phyloP scores from a whole-genome alignment of 2,888 invertebrate species.

The Drosophila anceps region DNA sequence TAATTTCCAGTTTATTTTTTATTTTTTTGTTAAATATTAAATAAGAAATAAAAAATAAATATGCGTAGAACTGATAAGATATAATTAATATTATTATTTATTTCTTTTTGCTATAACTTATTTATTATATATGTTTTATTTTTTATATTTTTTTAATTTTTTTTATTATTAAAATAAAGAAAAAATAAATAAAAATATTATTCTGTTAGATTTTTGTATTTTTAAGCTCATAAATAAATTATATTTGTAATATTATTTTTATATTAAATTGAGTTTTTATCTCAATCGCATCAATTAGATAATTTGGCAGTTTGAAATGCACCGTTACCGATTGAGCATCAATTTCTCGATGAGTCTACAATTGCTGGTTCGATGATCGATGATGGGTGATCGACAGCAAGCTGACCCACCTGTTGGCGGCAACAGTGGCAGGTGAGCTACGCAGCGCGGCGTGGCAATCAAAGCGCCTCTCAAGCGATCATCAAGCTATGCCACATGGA shows the following conservation, averaged over 20 bases:
- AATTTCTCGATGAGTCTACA: conserved; percentile 8
- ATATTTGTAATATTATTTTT: not conserved
- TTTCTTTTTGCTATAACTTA: too few species aligned
- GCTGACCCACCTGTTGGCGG: conserved; percentile 35
- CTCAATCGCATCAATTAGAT: conserved; percentile 3
- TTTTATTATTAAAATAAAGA: too few species aligned
- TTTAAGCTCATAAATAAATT: too few species aligned
- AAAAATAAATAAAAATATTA: too few species aligned
- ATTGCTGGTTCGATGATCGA: conserved; percentile 24
- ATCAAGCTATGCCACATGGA: conserved; percentile 6
- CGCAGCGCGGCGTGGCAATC: conserved; percentile 19
- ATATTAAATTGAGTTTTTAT: not conserved
- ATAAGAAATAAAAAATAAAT: too few species aligned
- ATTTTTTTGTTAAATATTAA: too few species aligned
- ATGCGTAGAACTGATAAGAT: too few species aligned
- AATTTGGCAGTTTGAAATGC: not conserved
- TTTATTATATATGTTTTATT: too few species aligned
- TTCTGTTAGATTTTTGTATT: too few species aligned
- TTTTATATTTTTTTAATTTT: too few species aligned
- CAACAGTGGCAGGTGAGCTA: conserved; percentile 49
- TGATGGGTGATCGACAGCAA: conserved; percentile 20
- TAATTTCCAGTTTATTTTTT: too few species aligned
- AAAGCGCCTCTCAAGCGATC: conserved; percentile 38
- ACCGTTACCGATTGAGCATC: conserved; percentile 4
- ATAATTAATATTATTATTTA: too few species aligned